A percentile compares a stretch with the other conserved stretches of the same genome.
Evolutionary conservation across 1,140 invertebrate species (phyloP).

Genomic region (Papilio aristodemus): DNA sequence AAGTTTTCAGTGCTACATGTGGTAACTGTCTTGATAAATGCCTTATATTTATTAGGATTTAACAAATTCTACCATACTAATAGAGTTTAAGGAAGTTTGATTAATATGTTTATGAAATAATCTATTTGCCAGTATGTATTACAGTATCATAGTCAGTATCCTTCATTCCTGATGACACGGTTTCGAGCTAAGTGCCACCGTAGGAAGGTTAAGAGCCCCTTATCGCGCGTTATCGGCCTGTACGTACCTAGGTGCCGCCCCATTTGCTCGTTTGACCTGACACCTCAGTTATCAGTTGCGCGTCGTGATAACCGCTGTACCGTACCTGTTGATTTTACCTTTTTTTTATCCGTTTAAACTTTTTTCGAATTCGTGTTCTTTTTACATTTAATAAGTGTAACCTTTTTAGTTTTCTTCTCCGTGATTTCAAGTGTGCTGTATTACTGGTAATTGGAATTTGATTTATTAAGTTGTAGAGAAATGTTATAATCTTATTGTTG

Average conservation of each 20-base stretch:
- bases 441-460: neutral
- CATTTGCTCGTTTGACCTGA: constrained; percentile 79
- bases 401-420: neutral
- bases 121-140: neutral
- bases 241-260: constrained; percentile 67
- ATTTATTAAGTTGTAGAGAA: neutral
- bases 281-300: constrained; percentile 74
- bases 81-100: too few species aligned
- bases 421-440: neutral
- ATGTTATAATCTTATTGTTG: too few species aligned
- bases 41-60: too few species aligned
- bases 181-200: constrained; percentile 58
- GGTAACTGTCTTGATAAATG: too few species aligned
- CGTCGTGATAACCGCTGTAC: constrained; percentile 67
- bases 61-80: too few species aligned
- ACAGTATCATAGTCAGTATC: constrained; percentile 18
- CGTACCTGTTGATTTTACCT: constrained; percentile 66
- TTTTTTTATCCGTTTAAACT: constrained; percentile 37
- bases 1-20: too few species aligned
- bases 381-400: neutral
- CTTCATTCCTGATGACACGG: constrained; percentile 32
- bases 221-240: constrained; percentile 72
- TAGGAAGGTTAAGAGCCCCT: constrained; percentile 78
- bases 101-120: neutral
- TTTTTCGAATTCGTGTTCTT: constrained; percentile 4